Evolutionary conservation across 64 coral and sea anemone genomes (phyloP).

Genomic region (Actinia tenebrosa): DNA sequence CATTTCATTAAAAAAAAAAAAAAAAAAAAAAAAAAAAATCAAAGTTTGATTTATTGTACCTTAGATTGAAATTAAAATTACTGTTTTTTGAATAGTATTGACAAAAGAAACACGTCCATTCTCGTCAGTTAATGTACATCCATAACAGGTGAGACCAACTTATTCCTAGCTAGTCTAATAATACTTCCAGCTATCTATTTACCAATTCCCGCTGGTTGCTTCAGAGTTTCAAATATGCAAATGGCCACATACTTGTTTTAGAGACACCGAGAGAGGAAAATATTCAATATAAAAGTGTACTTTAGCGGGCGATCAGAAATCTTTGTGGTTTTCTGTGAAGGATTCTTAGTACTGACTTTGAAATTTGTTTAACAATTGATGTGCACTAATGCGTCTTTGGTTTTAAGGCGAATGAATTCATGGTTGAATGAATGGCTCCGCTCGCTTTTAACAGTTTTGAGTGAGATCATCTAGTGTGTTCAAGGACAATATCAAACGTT

Average conservation of each 20-base stretch:
- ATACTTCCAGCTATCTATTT: neutral
- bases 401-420: neutral
- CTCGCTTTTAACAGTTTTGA: constrained; percentile 3
- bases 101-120: neutral
- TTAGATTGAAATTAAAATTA: neutral
- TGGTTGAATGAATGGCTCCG: neutral
- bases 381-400: neutral
- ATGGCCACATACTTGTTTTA: neutral
- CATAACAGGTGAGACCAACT: neutral
- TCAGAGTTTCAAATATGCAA: neutral
- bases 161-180: neutral
- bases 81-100: neutral
- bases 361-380: constrained; percentile 16
- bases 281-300: neutral
- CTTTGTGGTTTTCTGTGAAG: neutral
- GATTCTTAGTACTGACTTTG: neutral
- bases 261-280: neutral
- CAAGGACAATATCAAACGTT: neutral
- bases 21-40: neutral
- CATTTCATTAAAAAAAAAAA: neutral
- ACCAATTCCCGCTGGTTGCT: neutral
- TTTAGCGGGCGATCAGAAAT: neutral
- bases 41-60: neutral
- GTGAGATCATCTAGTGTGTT: neutral
- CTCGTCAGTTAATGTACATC: neutral